Percentiles rank a stretch among this genome's conserved stretches.
Evolutionary conservation across 1,140 invertebrate genomes (phyloP).

Genomic region (Phocides pigmalion): DNA sequence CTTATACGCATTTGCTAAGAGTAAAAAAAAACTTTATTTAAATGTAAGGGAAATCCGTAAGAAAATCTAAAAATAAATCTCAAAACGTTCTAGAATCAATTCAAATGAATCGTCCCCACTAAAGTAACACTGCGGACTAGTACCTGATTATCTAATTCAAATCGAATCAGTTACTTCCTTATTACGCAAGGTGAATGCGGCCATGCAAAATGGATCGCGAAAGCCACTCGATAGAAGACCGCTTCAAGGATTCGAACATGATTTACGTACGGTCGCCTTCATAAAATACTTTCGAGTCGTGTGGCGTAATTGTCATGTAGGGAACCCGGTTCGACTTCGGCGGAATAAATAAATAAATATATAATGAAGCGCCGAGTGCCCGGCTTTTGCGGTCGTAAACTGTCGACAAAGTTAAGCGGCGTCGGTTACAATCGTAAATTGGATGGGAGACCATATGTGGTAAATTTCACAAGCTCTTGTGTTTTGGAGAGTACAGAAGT

Average conservation of each 20-base stretch:
- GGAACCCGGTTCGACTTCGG: no score
- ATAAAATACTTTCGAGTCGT: slow-evolving; percentile 7
- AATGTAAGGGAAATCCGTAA: neutral
- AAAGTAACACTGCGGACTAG: slow-evolving; percentile 28
- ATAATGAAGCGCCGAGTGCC: no score
- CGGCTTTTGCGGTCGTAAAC: no score
- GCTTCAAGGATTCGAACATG: slow-evolving; percentile 14
- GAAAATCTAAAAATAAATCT: slow-evolving; percentile 22
- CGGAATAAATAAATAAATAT: no score
- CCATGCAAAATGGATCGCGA: slow-evolving; percentile 31
- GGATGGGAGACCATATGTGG: no score
- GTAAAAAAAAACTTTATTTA: no score
- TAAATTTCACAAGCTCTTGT: no score
- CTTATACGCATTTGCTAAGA: no score
- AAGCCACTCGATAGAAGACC: slow-evolving; percentile 18
- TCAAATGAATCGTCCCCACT: slow-evolving; percentile 23
- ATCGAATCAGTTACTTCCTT: slow-evolving; percentile 34
- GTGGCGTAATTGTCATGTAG: neutral
- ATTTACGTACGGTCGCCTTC: neutral
- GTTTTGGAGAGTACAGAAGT: no score
- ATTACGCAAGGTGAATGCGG: slow-evolving; percentile 32
- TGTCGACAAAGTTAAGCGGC: no score
- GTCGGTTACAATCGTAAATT: no score
- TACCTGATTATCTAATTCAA: slow-evolving; percentile 34
- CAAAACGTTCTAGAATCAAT: slow-evolving; percentile 20